phyloP scores from a whole-genome alignment of 1,140 invertebrate species.

The Chymomyza costata region DNA sequence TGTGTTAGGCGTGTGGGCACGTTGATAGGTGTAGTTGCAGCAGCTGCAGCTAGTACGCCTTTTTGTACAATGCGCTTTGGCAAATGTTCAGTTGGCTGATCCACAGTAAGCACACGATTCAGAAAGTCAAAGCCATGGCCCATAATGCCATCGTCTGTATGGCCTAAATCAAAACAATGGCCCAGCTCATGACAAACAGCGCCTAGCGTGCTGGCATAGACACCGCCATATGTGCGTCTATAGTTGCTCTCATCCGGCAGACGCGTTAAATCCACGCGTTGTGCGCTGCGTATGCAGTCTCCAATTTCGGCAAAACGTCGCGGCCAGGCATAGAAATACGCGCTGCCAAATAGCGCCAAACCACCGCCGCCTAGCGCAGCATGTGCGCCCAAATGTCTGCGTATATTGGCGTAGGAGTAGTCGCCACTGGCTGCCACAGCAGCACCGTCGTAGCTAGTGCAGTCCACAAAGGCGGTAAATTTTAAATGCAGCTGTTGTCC shows the following conservation, averaged over 20 bases:
- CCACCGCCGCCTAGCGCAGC: slow-evolving; percentile 93
- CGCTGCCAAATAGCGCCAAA: slow-evolving; percentile 92
- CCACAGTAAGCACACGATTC: slow-evolving; percentile 83
- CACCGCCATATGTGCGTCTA: slow-evolving; percentile 88
- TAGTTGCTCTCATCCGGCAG: slow-evolving; percentile 94
- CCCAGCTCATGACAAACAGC: slow-evolving; percentile 96
- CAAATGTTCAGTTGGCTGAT: slow-evolving; percentile 76
- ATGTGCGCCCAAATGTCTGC: slow-evolving; percentile 86
- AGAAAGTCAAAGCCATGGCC: slow-evolving; percentile 94
- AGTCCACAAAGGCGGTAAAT: slow-evolving; percentile 93
- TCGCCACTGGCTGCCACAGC: slow-evolving; percentile 76
- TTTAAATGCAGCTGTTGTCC: slow-evolving; percentile 79
- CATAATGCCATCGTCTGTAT: slow-evolving; percentile 94
- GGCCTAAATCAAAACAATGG: slow-evolving; percentile 95
- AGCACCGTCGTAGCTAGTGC: slow-evolving; percentile 85
- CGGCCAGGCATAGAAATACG: slow-evolving; percentile 94
- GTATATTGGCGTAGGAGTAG: slow-evolving; percentile 84
- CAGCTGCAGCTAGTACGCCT: slow-evolving; percentile 43
- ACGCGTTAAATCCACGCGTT: slow-evolving; percentile 81
- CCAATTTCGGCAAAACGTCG: slow-evolving; percentile 82
- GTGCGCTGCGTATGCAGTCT: slow-evolving; percentile 77
- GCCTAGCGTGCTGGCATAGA: slow-evolving; percentile 93
- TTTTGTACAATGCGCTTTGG: slow-evolving; percentile 76
- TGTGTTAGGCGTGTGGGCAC: slow-evolving; percentile 76
- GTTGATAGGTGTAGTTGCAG: not conserved